phyloP scores from a whole-genome alignment of 2,113 vertebrate genomes.

The Phalacrocorax brasilianus region DNA sequence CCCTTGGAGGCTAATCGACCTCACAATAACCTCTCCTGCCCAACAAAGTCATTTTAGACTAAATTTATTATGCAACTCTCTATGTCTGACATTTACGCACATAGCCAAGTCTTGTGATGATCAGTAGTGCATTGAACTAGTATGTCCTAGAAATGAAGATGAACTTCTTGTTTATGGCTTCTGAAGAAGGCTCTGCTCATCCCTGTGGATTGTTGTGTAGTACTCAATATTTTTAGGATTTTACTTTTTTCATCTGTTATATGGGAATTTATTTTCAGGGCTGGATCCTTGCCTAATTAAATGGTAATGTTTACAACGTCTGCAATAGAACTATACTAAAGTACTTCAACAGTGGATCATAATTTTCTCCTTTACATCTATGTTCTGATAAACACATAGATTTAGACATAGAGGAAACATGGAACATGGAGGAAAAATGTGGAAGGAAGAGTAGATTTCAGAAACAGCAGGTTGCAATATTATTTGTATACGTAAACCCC shows the following conservation, averaged over 20 bases:
- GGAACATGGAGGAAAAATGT: background rate
- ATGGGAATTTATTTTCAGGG: background rate
- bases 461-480: background rate
- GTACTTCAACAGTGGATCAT: background rate
- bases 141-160: background rate
- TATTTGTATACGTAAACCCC: background rate
- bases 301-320: background rate
- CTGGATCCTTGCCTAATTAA: background rate
- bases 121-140: background rate
- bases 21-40: background rate
- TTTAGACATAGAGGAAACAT: background rate
- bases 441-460: background rate
- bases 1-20: constrained; percentile 9
- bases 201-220: background rate
- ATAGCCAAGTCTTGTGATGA: background rate
- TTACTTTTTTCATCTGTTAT: background rate
- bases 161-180: background rate
- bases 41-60: background rate
- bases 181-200: background rate
- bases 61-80: constrained; percentile 20
- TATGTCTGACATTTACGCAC: background rate
- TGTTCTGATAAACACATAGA: background rate
- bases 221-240: background rate
- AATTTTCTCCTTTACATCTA: background rate
- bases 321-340: background rate